Percentiles rank a stretch among this genome's conserved stretches.
Evolutionary conservation across 2,888 invertebrate genomes (phyloP).

Genomic region (Ashinkailepas kermadecensis): DNA sequence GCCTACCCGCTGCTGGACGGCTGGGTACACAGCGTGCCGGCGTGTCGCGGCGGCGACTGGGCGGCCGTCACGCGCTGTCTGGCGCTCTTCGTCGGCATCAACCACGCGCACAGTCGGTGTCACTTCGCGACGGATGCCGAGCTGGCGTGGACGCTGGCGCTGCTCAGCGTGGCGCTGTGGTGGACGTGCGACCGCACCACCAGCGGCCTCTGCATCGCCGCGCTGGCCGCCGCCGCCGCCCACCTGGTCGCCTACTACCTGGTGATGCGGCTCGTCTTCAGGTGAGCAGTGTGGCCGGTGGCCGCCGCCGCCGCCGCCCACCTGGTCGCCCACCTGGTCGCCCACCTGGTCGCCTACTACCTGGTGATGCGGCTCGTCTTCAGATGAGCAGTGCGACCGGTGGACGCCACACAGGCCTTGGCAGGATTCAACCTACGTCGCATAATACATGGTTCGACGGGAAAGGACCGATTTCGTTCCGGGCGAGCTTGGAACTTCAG

Average conservation of each 20-base stretch:
- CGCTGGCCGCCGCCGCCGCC: background rate
- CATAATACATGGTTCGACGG: no score
- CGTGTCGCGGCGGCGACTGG: background rate
- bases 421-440: no score
- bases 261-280: background rate
- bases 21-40: background rate
- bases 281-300: background rate
- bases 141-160: slow-evolving; percentile 14
- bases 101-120: background rate
- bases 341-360: slow-evolving; percentile 4
- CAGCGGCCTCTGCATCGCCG: background rate
- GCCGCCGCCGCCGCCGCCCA: background rate
- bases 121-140: background rate
- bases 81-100: slow-evolving; percentile 10
- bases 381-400: no score
- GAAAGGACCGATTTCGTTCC: no score
- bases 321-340: background rate
- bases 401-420: no score
- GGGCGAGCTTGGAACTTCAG: no score
- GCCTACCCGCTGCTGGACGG: background rate
- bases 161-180: slow-evolving; percentile 16
- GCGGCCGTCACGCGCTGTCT: slow-evolving; percentile 8
- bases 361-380: background rate
- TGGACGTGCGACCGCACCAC: slow-evolving; percentile 13
- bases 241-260: slow-evolving; percentile 8